Evolutionary conservation across 2,888 invertebrate genomes (phyloP), one percentile per base, ranked within the genome.

Genomic region (Aelia acuminata): DNA sequence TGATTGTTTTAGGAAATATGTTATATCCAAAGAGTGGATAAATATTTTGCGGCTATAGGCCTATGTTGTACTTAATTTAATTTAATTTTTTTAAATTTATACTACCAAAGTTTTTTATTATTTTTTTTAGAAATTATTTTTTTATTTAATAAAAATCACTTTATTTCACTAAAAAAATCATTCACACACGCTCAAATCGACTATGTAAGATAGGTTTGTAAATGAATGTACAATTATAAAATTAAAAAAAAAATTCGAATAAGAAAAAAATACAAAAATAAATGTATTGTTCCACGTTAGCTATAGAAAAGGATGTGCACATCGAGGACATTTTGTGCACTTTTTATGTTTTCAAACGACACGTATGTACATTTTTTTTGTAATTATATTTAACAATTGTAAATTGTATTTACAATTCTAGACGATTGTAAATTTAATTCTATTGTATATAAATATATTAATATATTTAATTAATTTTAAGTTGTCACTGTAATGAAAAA

Each of bases 391-490:
- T 18, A 31, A 63, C 31, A 22, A 63, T 63, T 31, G 31, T 31
- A 31, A 63, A 63, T 63, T 63, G 63, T 35, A 18, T 35, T 70
- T 70, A 70, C 63, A 35, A 35, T 70, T 35, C 35, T 63, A 63
- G 63, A 7, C 5, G 31, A 31, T 31, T 63, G 63, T 31, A 63
- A 31, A 70, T 70, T 70, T 63, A 31, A 70, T 70, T 35, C 7
- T 35, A 35, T 43, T 80, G 80, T 80, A 80, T 47, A 80, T 80
- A 80, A 31, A 70, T 47, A 80, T 0, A 80, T 80, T 80, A 80
- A 80, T 80, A 80, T 80, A 80, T 80, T 80, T 47, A 80, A 80
- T 80, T 80, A 80, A 43, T 80, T 43, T 75, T 80, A 80, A 80
- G 80, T 43, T 80, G 13, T 35, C 80, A 80, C n/a, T 80, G 43